Percentiles rank a stretch among this genome's conserved stretches.
Conservation (phyloP, 1,140 invertebrate species). For the Sycophaga agraensis region DNA sequence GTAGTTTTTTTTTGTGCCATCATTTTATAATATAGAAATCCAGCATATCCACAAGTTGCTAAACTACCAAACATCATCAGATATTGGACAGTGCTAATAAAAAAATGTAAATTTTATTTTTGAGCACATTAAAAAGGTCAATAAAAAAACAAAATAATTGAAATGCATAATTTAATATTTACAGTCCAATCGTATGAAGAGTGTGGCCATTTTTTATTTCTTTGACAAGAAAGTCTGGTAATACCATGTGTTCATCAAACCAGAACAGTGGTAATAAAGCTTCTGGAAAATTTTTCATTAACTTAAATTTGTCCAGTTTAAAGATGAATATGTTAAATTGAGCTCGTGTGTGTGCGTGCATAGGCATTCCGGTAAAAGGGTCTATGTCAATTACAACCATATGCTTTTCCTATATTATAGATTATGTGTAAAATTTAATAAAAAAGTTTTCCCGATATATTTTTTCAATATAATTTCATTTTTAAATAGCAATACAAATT, state of each 20-base stretch:
- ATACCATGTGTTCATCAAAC: slow-evolving; percentile 67
- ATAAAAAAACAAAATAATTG: background rate
- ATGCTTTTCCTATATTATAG: slow-evolving; percentile 61
- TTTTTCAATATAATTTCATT: no score
- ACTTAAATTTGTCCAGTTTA: slow-evolving; percentile 64
- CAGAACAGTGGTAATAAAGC: slow-evolving; percentile 71
- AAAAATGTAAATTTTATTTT: background rate
- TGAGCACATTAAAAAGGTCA: background rate
- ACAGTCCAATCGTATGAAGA: slow-evolving; percentile 37
- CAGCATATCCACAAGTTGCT: background rate
- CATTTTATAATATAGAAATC: background rate
- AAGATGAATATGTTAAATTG: slow-evolving; percentile 71
- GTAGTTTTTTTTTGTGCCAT: no score
- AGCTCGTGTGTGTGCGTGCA: slow-evolving; percentile 67
- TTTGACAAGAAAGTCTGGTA: slow-evolving; percentile 52
- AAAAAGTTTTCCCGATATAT: no score
- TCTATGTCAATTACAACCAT: slow-evolving; percentile 75
- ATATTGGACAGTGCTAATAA: background rate
- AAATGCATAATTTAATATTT: slow-evolving; percentile 13
- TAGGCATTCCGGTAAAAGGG: slow-evolving; percentile 68
- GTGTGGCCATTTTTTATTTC: slow-evolving; percentile 43
- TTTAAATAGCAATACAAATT: no score
- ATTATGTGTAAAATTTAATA: background rate
- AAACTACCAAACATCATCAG: background rate
- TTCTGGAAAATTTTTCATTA: slow-evolving; percentile 64